Percentiles rank a stretch among this genome's conserved stretches.
These are phyloP conservation scores for Zaprionus tsacasi DNA, from an alignment of 1,140 invertebrate genomes.

Conservation along the genomic window DNA sequence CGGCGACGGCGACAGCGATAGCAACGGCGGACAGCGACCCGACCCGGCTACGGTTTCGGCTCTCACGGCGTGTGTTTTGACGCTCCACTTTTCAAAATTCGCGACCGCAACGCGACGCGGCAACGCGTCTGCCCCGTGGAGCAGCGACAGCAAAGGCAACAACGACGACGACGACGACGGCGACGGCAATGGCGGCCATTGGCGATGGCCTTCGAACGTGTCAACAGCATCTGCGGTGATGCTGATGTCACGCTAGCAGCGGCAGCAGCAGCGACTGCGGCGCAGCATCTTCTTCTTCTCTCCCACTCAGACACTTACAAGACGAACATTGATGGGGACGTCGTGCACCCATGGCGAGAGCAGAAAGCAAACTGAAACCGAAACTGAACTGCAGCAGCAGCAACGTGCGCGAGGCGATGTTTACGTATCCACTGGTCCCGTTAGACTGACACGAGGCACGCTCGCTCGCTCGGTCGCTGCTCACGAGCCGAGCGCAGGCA, in stretches of 20 bases:
- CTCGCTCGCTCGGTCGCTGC: neutral
- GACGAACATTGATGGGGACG: conserved; percentile 20
- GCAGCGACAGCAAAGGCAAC: conserved; percentile 18
- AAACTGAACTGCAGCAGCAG: neutral
- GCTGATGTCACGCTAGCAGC: conserved; percentile 53
- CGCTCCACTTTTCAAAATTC: conserved; percentile 49
- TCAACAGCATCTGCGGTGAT: conserved; percentile 68
- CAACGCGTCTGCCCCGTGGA: conserved; percentile 39
- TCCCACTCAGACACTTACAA: conserved; percentile 25
- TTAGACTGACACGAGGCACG: conserved; percentile 48
- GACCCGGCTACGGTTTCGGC: neutral
- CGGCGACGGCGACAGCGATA: neutral
- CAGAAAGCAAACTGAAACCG: conserved; percentile 4
- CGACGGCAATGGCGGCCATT: conserved; percentile 14
- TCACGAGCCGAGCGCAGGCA: neutral
- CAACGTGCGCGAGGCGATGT: conserved; percentile 46
- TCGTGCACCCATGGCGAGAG: conserved; percentile 30
- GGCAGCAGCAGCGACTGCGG: conserved; percentile 8
- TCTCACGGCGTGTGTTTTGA: conserved; percentile 38
- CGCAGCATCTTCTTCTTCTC: neutral
- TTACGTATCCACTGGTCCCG: conserved; percentile 70
- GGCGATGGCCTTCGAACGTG: conserved; percentile 64
- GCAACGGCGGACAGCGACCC: neutral
- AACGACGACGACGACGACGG: conserved; percentile 34
- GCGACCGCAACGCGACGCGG: conserved; percentile 49